Percentiles rank a stretch among this genome's conserved stretches.
Evolutionary conservation across 1,140 invertebrate species (phyloP).

Genomic region (Homarus americanus): DNA sequence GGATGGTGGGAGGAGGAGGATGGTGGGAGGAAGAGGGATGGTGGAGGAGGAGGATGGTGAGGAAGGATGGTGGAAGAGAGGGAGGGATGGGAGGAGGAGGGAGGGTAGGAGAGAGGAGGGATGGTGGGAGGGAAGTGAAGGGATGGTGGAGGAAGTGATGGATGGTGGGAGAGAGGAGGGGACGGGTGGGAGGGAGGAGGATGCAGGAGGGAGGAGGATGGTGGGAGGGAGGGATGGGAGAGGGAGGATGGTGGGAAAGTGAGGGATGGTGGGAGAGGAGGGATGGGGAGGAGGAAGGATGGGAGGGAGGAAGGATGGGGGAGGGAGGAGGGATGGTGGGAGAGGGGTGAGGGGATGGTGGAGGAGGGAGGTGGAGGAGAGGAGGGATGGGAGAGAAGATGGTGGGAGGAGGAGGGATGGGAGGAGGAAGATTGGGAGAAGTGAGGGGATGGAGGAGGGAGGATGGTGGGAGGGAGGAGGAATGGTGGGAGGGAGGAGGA

Average conservation of each 20-base stretch:
- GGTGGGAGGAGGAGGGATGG: neutral
- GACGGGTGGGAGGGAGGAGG: too few species aligned
- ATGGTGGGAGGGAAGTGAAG: neutral
- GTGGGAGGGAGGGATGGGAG: too few species aligned
- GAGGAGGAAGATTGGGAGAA: neutral
- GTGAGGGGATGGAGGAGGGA: neutral
- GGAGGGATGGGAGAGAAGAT: too few species aligned
- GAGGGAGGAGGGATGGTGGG: neutral
- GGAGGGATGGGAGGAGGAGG: neutral
- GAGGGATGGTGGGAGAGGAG: neutral
- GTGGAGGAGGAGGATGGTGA: too few species aligned
- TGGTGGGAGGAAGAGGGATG: too few species aligned
- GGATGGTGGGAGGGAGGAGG: too few species aligned
- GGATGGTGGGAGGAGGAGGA: too few species aligned
- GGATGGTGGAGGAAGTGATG: neutral
- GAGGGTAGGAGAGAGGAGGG: neutral
- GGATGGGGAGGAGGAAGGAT: neutral
- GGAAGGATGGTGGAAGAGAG: too few species aligned
- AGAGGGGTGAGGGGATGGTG: neutral
- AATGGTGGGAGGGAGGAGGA: neutral
- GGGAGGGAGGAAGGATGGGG: neutral
- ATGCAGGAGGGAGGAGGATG: too few species aligned
- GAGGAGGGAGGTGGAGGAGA: neutral
- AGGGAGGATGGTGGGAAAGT: neutral
- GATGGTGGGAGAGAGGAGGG: neutral